Evolutionary conservation across 2,888 invertebrate genomes (phyloP).

Genomic region (Pyrgus malvae): DNA sequence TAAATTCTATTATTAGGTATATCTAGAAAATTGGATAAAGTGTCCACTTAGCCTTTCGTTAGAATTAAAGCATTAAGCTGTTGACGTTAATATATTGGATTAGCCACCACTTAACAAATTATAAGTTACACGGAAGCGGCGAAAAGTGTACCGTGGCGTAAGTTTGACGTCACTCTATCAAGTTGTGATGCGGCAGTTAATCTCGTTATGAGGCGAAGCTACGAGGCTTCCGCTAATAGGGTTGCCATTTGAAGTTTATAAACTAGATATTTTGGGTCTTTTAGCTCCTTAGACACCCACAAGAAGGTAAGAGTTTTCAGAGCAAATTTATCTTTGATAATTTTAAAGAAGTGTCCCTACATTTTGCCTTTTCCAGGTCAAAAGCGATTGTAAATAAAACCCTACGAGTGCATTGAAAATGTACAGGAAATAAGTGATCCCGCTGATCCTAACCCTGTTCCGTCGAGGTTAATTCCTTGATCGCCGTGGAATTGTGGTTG

Average conservation of each 20-base stretch:
- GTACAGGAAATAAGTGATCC: constrained; percentile 5
- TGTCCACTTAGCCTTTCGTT: background rate
- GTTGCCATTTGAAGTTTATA: constrained; percentile 13
- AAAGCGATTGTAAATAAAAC: too few relatives aligned
- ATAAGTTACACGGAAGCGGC: constrained; percentile 18
- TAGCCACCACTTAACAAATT: constrained; percentile 12
- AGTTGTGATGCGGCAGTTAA: constrained; percentile 52
- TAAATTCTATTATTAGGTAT: background rate
- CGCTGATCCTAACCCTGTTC: background rate
- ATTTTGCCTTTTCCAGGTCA: too few relatives aligned
- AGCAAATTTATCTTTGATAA: too few relatives aligned
- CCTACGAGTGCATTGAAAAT: constrained; percentile 6
- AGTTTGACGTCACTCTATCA: constrained; percentile 29
- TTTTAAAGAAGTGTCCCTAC: too few relatives aligned
- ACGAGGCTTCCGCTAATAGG: constrained; percentile 58
- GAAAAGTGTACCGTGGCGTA: constrained; percentile 10
- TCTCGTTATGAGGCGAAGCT: constrained; percentile 66
- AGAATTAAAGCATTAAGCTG: constrained; percentile 3
- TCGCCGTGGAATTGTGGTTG: background rate
- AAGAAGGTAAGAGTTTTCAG: too few relatives aligned
- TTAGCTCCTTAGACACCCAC: too few relatives aligned
- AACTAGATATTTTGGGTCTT: too few relatives aligned
- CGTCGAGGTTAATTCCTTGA: background rate
- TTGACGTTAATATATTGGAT: background rate
- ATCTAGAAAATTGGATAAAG: constrained; percentile 7